Evolutionary conservation across 2,888 invertebrate species (phyloP).

Genomic region (Pseudococcus viburni): DNA sequence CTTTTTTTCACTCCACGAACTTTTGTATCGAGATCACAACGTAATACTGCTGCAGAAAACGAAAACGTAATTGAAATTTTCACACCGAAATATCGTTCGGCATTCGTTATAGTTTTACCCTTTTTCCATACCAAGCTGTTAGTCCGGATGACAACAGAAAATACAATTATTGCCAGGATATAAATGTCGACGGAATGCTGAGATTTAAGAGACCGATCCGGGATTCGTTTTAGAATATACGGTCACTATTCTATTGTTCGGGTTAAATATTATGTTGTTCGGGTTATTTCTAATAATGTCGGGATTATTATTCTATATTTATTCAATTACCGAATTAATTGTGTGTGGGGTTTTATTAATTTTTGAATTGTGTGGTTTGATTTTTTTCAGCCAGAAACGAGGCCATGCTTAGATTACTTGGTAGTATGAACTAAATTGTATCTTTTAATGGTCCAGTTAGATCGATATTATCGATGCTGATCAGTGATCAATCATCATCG

Average conservation of each 20-base stretch:
- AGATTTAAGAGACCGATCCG: neutral
- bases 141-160: conserved; percentile 6
- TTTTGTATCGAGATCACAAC: neutral
- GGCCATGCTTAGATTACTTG: too few species aligned
- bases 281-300: too few species aligned
- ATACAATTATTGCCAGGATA: conserved; percentile 13
- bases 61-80: conserved; percentile 12
- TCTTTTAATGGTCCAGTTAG: too few species aligned
- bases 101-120: conserved; percentile 12
- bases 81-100: neutral
- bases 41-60: neutral
- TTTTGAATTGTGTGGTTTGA: too few species aligned
- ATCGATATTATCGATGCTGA: too few species aligned
- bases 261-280: too few species aligned
- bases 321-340: too few species aligned
- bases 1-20: neutral
- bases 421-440: too few species aligned
- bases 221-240: neutral
- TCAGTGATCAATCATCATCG: too few species aligned
- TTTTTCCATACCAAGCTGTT: neutral
- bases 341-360: too few species aligned
- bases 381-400: too few species aligned
- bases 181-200: conserved; percentile 2
- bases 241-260: neutral
- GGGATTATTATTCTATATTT: too few species aligned